These are phyloP conservation scores for Orgyia antiqua DNA, from an alignment of 2,888 invertebrate genomes.

Conservation along the genomic window DNA sequence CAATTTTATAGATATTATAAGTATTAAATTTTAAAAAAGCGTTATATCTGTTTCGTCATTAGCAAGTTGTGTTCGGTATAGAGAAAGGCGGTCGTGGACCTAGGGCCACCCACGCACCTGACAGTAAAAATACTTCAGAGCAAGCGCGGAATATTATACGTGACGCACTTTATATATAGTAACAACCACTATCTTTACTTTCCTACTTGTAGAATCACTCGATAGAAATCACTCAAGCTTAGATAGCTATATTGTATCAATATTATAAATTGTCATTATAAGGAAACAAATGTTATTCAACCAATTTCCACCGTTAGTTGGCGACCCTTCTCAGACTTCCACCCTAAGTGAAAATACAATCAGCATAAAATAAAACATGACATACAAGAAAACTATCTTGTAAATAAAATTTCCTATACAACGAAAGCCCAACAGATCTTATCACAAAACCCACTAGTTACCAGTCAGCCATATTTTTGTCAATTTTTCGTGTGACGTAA, in stretches of 20 bases:
- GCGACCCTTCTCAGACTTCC: no score
- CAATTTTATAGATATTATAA: not conserved
- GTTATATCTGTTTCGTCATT: conserved; percentile 10
- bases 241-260: no score
- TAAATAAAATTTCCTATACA: conserved; percentile 53
- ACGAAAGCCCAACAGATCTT: conserved; percentile 56
- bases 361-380: conserved; percentile 30
- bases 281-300: no score
- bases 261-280: conserved; percentile 22
- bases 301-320: no score
- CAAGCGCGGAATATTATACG: conserved; percentile 23
- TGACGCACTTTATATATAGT: conserved; percentile 24
- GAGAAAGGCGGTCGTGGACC: conserved; percentile 31
- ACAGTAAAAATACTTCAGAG: conserved; percentile 12
- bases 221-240: no score
- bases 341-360: conserved; percentile 15
- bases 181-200: conserved; percentile 10
- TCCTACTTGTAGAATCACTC: no score
- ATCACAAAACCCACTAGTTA: conserved; percentile 72
- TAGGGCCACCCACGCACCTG: conserved; percentile 36
- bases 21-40: conserved; percentile 2
- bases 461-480: conserved; percentile 72
- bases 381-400: conserved; percentile 62
- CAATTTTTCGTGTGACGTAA: conserved; percentile 77
- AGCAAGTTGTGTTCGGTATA: conserved; percentile 9